These are phyloP conservation scores for Simalia tracyae DNA, from an alignment of 2,797 vertebrate genomes.

Conservation along the genomic window DNA sequence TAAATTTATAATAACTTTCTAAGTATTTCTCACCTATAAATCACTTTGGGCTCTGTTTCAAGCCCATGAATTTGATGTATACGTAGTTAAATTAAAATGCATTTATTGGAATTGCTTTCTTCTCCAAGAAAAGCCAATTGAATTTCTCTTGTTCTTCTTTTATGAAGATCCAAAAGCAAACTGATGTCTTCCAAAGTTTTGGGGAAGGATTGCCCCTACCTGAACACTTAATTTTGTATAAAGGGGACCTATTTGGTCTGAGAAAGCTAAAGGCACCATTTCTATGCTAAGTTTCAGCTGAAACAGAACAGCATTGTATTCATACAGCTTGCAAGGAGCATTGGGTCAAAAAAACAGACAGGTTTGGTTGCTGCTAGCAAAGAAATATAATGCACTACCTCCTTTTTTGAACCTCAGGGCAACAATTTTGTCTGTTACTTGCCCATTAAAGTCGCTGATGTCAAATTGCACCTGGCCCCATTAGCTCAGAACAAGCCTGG, in stretches of 20 bases:
- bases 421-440: background rate
- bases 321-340: background rate
- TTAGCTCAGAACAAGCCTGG: background rate
- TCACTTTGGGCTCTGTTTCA: background rate
- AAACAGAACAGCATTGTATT: background rate
- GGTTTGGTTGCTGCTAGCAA: background rate
- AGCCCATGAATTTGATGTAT: background rate
- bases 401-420: background rate
- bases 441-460: background rate
- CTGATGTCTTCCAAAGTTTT: background rate
- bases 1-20: too few relatives aligned
- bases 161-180: background rate
- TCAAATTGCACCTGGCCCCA: background rate
- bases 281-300: background rate
- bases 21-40: background rate
- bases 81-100: background rate
- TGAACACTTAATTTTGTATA: background rate
- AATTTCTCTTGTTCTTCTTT: background rate
- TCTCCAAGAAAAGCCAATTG: background rate
- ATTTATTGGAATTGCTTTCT: background rate
- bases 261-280: background rate
- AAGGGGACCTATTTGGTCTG: background rate
- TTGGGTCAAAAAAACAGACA: background rate
- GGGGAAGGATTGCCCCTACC: background rate
- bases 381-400: background rate